Base-by-base conservation (phyloP, 2,113 vertebrate genomes). In the Albula goreensis region DNA sequence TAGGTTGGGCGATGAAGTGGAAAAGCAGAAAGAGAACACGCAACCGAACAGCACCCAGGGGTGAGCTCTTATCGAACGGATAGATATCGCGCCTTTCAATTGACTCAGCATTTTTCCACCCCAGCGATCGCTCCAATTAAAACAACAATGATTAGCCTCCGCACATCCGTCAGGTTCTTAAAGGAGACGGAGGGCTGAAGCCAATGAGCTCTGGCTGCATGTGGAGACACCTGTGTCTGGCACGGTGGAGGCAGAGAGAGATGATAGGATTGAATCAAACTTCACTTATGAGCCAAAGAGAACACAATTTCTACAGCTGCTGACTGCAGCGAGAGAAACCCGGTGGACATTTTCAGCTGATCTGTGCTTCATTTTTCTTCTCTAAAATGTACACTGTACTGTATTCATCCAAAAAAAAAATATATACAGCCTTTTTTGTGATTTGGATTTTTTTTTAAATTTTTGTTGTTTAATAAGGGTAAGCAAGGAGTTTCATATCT, bases 41-140 rank as follows among this genome's bases (percentile, higher is more conserved):
- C 19, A 31, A 31, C 31, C 31, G 70, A 74, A 74, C 70, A 74
- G 22, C n/a, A 25, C 70, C n/a, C 22, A 31, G n/a, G 22, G n/a
- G 6, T 11, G 5, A 31, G 22, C 70, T n/a, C 8, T 9, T 63
- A 63, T 63, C 17, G 53, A 56, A 19, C 17, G 15, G 3, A 17
- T 74, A n/a, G 8, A 31, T 2, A 74, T 31, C 70, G 22, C 22
- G 25, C n/a, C 70, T 31, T 74, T 74, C 31, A n/a, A 31, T 86
- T 80, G 41, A 82, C 88, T 90, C 91, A 91, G 91, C 92, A 89
- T 17, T 91, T 93, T 93, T 89, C 85, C 87, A 79, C 81, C 79
- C 86, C 90, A 88, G 86, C 86, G 87, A 92, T 91, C 86, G 88
- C 78, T 41, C 87, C 90, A 91, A 91, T 94, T 94, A 92, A 83